Conservation (phyloP, 2,113 vertebrate genomes). For the Melospiza melodia region DNA sequence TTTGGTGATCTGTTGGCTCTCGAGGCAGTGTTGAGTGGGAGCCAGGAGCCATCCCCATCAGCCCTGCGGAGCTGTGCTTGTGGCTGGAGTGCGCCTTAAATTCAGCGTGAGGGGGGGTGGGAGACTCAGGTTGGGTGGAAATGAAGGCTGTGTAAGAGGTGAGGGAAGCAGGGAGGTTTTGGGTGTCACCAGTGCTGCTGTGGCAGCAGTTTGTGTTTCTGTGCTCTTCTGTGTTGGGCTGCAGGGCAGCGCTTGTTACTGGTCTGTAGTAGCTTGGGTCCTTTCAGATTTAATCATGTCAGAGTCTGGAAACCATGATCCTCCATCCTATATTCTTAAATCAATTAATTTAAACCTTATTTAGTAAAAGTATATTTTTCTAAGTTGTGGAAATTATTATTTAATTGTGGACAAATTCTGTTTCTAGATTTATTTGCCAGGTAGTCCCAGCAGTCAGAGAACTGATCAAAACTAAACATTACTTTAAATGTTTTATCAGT, state of each 20-base stretch:
- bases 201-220: neutral
- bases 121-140: neutral
- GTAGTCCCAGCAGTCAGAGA: conserved; percentile 64
- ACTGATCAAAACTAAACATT: conserved; percentile 69
- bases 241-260: neutral
- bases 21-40: neutral
- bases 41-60: neutral
- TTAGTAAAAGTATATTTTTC: conserved; percentile 79
- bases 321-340: conserved; percentile 22
- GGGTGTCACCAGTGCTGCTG: neutral
- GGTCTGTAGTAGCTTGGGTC: neutral
- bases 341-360: conserved; percentile 69
- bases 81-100: neutral
- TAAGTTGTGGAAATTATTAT: conserved; percentile 75
- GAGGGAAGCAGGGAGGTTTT: neutral
- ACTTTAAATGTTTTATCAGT: conserved; percentile 68
- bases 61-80: neutral
- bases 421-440: conserved; percentile 73
- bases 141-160: neutral
- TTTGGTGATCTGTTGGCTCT: neutral
- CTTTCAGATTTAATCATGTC: neutral
- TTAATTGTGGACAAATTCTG: conserved; percentile 63
- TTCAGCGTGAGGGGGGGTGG: accelerated
- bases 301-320: neutral
- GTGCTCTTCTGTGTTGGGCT: conserved; percentile 3